Evolutionary conservation across 2,113 vertebrate species (phyloP), one percentile per base, ranked within the genome.

Genomic region (Sakesphorus luctuosus): DNA sequence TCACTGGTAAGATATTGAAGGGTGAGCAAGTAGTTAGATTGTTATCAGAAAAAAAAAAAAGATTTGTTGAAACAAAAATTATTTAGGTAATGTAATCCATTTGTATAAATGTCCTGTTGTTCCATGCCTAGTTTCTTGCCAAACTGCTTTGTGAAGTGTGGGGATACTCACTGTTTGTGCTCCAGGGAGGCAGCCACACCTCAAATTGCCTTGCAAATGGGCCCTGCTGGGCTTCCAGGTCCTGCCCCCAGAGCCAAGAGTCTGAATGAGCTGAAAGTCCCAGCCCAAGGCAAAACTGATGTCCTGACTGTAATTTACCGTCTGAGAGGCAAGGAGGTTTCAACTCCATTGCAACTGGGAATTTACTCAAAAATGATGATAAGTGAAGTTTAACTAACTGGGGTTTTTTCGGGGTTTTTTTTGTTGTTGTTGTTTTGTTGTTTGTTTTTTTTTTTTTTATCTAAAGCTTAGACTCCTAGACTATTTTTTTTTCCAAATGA

Each of bases 341-440:
- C 46, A 69, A 23, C 63, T 66, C 28, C 17, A 19, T 46, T 61
- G 31, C 6, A 76, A 7, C 24, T 23, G 23, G 10, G 36, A 76
- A 29, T 33, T 81, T 33, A 78, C 7, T 31, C 19, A 55, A 82
- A 78, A 13, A 11, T 63, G 13, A 11, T 63, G 33, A 5, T 18
- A 49, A 76, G 14, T 16, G 38, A 92, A 61, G 20, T 38, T 40
- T 63, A 44, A 44, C 17, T 63, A 44, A 44, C 17, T n/a, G 24
- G n/a, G n/a, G n/a, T 1, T 29, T 33, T 25, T 25, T 23, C 11
- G n/a, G n/a, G n/a, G n/a, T n/a, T n/a, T n/a, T n/a, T n/a, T n/a
- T n/a, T n/a, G n/a, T n/a, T n/a, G n/a, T n/a, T n/a, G n/a, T n/a
- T 50, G 7, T 71, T 55, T 6, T 0, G 4, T 14, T 1, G 2